phyloP scores from a whole-genome alignment of 2,888 invertebrate genomes.

The Seira sanloemensis region DNA sequence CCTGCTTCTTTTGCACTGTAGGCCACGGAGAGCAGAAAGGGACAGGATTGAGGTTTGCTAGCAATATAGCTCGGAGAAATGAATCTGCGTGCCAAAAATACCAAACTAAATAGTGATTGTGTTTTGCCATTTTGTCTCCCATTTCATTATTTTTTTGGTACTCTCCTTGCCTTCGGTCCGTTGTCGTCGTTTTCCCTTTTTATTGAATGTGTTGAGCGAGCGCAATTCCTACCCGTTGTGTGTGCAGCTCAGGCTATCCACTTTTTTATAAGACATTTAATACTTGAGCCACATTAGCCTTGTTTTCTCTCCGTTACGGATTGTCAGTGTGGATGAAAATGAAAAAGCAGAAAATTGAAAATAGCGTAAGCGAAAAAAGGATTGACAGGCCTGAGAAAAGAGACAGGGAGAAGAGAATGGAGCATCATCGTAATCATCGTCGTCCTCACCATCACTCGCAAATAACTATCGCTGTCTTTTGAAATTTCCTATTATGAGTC shows the following conservation, averaged over 20 bases:
- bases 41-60: too few species aligned
- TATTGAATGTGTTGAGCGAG: not conserved
- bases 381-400: not conserved
- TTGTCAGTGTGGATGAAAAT: not conserved
- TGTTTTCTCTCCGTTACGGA: not conserved
- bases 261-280: not conserved
- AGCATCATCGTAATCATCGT: not conserved
- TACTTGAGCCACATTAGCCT: not conserved
- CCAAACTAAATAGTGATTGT: too few species aligned
- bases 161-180: not conserved
- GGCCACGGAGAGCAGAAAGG: too few species aligned
- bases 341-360: not conserved
- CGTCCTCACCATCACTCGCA: not conserved
- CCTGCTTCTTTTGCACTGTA: too few species aligned
- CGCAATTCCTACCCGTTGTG: not conserved
- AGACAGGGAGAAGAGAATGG: not conserved
- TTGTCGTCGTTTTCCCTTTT: not conserved
- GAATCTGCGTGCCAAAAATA: too few species aligned
- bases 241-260: not conserved
- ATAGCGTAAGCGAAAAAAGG: not conserved
- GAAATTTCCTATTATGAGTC: not conserved
- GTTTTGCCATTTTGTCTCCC: too few species aligned
- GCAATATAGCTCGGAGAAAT: too few species aligned
- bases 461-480: not conserved
- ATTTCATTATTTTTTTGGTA: not conserved